phyloP scores from a whole-genome alignment of 2,797 vertebrate species.

The Kryptopterus vitreolus region DNA sequence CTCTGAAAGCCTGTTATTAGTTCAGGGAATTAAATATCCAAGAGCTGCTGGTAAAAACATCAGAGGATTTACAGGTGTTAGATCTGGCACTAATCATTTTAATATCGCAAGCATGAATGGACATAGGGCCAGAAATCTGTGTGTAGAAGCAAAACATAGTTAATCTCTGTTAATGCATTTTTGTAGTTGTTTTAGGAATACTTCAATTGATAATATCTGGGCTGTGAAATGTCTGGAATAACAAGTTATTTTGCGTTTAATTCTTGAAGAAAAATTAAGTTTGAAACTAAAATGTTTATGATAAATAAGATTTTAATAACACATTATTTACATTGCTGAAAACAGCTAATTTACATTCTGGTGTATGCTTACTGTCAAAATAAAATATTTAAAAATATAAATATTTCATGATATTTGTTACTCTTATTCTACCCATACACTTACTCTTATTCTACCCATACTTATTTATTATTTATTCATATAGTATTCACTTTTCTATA shows the following conservation, averaged over 20 bases:
- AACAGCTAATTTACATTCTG: too few relatives aligned
- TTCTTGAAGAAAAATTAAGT: not conserved
- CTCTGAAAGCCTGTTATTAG: conserved; percentile 76
- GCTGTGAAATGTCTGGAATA: not conserved
- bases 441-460: too few relatives aligned
- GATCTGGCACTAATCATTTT: conserved; percentile 54
- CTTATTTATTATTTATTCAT: too few relatives aligned
- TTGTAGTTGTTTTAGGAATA: not conserved
- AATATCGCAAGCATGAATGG: conserved; percentile 26
- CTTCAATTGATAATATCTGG: not conserved
- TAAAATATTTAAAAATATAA: too few relatives aligned
- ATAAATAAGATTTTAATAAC: not conserved
- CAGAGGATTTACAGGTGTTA: conserved; percentile 64
- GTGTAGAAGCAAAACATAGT: not conserved
- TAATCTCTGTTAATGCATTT: conserved; percentile 7
- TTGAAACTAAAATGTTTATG: not conserved
- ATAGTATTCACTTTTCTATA: too few relatives aligned
- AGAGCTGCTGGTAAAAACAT: conserved; percentile 64
- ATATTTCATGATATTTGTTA: too few relatives aligned
- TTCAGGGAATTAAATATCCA: conserved; percentile 71
- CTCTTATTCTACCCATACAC: too few relatives aligned
- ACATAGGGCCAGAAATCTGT: not conserved
- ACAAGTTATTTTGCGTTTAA: not conserved
- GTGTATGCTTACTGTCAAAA: too few relatives aligned
- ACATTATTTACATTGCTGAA: not conserved